Percentiles rank a stretch among this genome's conserved stretches.
Evolutionary conservation across 2,888 invertebrate species (phyloP).

Genomic region (Luperina testacea): DNA sequence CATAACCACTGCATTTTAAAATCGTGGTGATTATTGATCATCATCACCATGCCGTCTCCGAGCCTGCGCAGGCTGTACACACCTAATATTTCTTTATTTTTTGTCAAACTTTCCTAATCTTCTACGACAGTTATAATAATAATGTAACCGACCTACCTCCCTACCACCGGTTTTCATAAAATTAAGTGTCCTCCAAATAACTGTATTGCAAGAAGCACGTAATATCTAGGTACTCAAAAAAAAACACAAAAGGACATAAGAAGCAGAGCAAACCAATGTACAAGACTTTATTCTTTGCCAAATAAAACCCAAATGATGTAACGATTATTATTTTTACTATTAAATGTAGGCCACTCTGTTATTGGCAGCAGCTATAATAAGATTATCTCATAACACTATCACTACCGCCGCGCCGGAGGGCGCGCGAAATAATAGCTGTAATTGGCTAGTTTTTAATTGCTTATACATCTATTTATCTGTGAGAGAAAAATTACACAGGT

Average conservation of each 20-base stretch:
- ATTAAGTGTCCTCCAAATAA: background rate
- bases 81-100: background rate
- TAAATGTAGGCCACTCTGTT: slow-evolving; percentile 30
- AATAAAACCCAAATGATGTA: slow-evolving; percentile 36
- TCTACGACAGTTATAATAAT: background rate
- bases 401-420: slow-evolving; percentile 11
- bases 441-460: slow-evolving; percentile 30
- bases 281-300: background rate
- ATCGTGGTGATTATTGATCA: background rate
- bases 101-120: background rate
- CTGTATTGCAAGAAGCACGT: background rate
- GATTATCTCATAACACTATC: slow-evolving; percentile 35
- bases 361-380: background rate
- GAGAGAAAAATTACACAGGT: background rate
- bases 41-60: too few relatives aligned
- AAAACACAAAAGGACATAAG: background rate
- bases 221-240: background rate
- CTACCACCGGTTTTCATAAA: background rate
- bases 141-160: background rate
- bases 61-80: background rate
- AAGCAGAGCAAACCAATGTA: background rate
- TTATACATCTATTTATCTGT: slow-evolving; percentile 24
- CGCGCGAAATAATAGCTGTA: slow-evolving; percentile 24
- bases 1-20: background rate
- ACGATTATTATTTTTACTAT: slow-evolving; percentile 12